Percentiles rank a stretch among this genome's conserved stretches.
phyloP scores from a whole-genome alignment of 2,113 vertebrate species.

The Sinosuthora webbiana region DNA sequence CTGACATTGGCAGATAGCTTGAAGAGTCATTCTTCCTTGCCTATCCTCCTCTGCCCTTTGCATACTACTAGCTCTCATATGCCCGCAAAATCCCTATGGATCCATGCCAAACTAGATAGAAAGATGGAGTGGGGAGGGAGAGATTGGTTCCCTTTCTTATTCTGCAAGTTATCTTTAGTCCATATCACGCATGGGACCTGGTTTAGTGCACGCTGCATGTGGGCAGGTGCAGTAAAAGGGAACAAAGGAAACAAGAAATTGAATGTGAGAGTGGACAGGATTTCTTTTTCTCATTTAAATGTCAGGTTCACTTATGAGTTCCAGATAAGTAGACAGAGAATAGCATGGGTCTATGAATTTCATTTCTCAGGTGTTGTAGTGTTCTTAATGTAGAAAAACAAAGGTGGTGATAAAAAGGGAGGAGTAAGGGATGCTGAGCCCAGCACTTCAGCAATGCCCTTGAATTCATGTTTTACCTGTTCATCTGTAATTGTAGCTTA shows the following conservation, averaged over 20 bases:
- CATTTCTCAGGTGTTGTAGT: background rate
- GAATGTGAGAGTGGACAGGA: background rate
- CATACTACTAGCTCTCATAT: background rate
- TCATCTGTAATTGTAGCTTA: slow-evolving; percentile 44
- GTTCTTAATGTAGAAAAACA: background rate
- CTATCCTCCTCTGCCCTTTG: background rate
- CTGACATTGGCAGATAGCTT: background rate
- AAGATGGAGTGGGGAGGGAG: background rate
- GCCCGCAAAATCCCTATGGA: background rate
- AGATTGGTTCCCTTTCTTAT: background rate
- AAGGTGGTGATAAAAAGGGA: background rate
- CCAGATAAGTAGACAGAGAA: background rate
- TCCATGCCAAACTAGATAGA: background rate
- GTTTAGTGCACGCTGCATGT: background rate
- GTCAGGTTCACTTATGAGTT: background rate
- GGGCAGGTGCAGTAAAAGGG: background rate
- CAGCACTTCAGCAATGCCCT: slow-evolving; percentile 47
- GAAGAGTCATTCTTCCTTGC: background rate
- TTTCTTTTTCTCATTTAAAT: background rate
- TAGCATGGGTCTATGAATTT: background rate
- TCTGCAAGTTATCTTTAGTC: background rate
- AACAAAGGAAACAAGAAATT: background rate
- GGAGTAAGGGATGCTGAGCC: background rate
- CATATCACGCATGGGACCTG: background rate
- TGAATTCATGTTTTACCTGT: slow-evolving; percentile 54